Percentiles rank a stretch among this genome's conserved stretches.
phyloP scores from a whole-genome alignment of 2,888 invertebrate genomes.

The Pseudococcus jackbeardsleyi region DNA sequence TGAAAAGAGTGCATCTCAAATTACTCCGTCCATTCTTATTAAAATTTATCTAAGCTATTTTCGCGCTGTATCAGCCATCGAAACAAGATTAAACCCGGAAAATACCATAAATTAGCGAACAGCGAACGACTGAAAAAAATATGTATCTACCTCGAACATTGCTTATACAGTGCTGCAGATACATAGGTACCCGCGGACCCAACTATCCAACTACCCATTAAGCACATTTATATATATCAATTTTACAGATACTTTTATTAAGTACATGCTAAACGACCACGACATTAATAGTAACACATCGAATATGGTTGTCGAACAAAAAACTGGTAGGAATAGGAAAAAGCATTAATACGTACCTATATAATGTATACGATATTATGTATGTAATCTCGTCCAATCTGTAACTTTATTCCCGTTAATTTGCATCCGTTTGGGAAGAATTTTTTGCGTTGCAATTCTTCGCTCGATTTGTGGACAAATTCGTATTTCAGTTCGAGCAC shows the following conservation, averaged over 20 bases:
- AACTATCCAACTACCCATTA: not conserved
- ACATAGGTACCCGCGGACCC: not conserved
- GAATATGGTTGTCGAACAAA: not conserved
- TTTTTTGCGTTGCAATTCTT: not conserved
- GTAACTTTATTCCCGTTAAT: not conserved
- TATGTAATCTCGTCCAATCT: not conserved
- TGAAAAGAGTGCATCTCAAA: constrained; percentile 4
- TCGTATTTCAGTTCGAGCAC: not conserved
- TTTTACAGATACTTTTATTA: not conserved
- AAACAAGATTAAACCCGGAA: not conserved
- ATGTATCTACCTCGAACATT: not conserved
- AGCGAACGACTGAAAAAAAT: not conserved
- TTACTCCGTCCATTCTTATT: not conserved
- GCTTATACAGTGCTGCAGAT: no score
- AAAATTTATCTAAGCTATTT: not conserved
- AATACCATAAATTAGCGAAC: constrained; percentile 4
- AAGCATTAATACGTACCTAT: not conserved
- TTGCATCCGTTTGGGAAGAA: not conserved
- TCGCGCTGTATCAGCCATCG: not conserved
- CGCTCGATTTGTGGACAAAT: not conserved
- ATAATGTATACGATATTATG: not conserved
- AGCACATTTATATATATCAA: not conserved
- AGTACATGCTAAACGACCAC: not conserved
- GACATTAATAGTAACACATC: not conserved
- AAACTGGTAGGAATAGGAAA: not conserved